Percentiles rank a stretch among this genome's conserved stretches.
phyloP scores from a whole-genome alignment of 2,797 vertebrate genomes.

The Hoplostethus mediterraneus region DNA sequence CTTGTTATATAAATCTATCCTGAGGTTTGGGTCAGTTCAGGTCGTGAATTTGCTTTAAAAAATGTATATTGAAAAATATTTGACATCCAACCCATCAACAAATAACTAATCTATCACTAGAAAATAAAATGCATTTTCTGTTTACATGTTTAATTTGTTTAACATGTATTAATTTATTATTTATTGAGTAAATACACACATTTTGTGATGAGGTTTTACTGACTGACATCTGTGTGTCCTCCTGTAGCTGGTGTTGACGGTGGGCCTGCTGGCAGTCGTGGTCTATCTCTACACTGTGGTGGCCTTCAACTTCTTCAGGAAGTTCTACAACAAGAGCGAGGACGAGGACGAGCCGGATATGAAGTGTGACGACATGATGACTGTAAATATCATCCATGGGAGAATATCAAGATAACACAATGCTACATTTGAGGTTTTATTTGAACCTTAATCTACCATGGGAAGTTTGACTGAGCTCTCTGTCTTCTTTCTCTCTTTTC shows the following conservation, averaged over 20 bases:
- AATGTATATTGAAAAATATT: no score
- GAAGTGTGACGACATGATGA: constrained; percentile 99
- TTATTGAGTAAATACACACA: constrained; percentile 10
- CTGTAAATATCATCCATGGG: constrained; percentile 79
- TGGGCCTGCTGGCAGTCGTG: constrained; percentile 95
- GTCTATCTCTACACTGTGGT: constrained; percentile 99
- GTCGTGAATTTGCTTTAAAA: not conserved
- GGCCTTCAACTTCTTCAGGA: constrained; percentile 99
- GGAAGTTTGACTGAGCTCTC: not conserved
- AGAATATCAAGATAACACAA: not conserved
- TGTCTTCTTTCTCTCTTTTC: not conserved
- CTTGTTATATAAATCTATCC: no score
- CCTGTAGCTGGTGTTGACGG: constrained; percentile 93
- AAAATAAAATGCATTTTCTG: no score
- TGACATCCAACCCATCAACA: no score
- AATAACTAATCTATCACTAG: no score
- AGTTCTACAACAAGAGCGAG: constrained; percentile 99
- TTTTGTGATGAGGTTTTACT: constrained; percentile 1
- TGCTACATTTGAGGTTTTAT: not conserved
- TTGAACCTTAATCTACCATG: no score
- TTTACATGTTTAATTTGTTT: no score
- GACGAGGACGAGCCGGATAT: constrained; percentile 97
- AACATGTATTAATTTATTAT: no score
- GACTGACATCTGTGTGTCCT: constrained; percentile 20
- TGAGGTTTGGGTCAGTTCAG: not conserved